A percentile compares a stretch with the other conserved stretches of the same genome.
Conservation (phyloP, 2,113 vertebrate species). For the Gasterosteus nipponicus region DNA sequence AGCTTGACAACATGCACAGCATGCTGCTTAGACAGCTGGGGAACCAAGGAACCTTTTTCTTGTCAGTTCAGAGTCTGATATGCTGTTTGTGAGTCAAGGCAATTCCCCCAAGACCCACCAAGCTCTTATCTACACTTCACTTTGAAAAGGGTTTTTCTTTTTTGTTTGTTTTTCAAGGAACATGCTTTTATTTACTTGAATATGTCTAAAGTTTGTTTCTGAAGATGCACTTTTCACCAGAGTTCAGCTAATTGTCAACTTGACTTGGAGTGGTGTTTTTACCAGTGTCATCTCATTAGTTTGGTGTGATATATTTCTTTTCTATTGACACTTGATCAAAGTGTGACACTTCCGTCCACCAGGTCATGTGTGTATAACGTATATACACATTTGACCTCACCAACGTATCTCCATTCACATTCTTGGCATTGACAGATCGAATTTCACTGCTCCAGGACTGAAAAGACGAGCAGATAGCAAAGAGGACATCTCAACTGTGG, state of each 20-base stretch:
- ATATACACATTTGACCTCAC: neutral
- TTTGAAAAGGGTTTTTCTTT: conserved; percentile 41
- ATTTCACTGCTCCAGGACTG: no score
- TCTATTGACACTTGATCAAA: neutral
- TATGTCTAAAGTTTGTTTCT: conserved; percentile 10
- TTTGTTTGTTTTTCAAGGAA: conserved; percentile 35
- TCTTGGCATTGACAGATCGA: neutral
- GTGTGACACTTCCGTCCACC: neutral
- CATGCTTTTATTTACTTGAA: conserved; percentile 6
- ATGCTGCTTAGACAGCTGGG: conserved; percentile 19
- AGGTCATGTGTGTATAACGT: neutral
- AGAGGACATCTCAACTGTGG: neutral
- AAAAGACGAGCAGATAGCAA: neutral
- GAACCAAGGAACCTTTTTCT: conserved; percentile 26
- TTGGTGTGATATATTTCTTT: neutral
- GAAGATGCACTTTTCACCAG: conserved; percentile 8
- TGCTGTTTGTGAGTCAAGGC: conserved; percentile 38
- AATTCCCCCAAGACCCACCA: conserved; percentile 40
- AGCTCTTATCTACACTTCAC: conserved; percentile 37
- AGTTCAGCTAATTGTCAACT: neutral
- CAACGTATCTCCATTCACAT: neutral
- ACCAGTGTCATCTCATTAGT: neutral
- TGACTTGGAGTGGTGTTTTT: neutral
- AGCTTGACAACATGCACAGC: conserved; percentile 26
- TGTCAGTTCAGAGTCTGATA: conserved; percentile 25